These are phyloP conservation scores for Parotocinclus haroldoi DNA, from an alignment of 2,797 vertebrate genomes.

Conservation along the genomic window DNA sequence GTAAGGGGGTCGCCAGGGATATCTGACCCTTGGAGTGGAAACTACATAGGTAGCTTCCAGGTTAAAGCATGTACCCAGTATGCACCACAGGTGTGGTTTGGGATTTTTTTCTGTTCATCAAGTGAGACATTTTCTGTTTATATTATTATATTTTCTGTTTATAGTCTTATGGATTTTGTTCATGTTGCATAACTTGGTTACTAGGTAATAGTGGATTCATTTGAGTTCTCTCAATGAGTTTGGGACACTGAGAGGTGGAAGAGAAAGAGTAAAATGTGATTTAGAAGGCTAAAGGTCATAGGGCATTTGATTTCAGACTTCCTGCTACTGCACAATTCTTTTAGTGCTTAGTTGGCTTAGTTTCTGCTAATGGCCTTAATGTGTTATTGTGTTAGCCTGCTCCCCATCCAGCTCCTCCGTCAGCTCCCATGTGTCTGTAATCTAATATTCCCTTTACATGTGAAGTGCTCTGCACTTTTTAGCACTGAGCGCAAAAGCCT, in stretches of 20 bases:
- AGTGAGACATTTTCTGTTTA: too few relatives aligned
- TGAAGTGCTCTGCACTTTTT: conserved; percentile 27
- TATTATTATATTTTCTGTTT: too few relatives aligned
- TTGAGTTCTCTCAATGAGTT: too few relatives aligned
- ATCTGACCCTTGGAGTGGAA: too few relatives aligned
- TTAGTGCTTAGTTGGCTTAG: conserved; percentile 30
- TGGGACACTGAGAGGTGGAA: background rate
- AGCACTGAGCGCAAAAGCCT: conserved; percentile 32
- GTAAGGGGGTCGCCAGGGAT: too few relatives aligned
- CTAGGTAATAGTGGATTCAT: too few relatives aligned
- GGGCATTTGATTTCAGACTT: conserved; percentile 39
- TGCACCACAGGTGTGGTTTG: too few relatives aligned
- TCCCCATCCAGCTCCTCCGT: conserved; percentile 34
- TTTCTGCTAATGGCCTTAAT: conserved; percentile 48
- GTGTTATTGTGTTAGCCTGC: conserved; percentile 50
- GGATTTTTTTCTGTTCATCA: too few relatives aligned
- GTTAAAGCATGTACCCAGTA: too few relatives aligned
- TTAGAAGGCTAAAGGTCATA: conserved; percentile 30
- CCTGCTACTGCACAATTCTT: conserved; percentile 15
- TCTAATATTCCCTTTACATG: conserved; percentile 54
- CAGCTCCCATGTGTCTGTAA: conserved; percentile 36
- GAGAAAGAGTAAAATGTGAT: conserved; percentile 27
- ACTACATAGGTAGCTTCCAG: too few relatives aligned
- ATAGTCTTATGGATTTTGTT: too few relatives aligned
- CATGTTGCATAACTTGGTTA: too few relatives aligned